phyloP scores from a whole-genome alignment of 2,113 vertebrate species.

The Drymodes brunneopygia region DNA sequence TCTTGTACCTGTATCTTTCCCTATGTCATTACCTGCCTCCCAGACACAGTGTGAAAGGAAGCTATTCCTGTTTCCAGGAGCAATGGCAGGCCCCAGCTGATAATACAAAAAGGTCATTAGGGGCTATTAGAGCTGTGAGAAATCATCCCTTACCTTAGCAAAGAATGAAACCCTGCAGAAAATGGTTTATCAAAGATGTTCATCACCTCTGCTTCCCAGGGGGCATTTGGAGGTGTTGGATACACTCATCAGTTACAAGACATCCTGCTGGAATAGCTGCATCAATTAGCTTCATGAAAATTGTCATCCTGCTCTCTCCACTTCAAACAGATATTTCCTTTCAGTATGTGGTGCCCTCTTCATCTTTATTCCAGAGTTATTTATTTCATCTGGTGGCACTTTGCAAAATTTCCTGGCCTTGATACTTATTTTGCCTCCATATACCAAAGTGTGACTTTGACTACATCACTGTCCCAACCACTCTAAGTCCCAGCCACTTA shows the following conservation, averaged over 20 bases:
- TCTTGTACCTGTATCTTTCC: background rate
- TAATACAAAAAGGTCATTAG: constrained; percentile 2
- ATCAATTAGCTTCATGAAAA: background rate
- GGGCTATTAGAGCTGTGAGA: background rate
- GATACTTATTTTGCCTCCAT: constrained; percentile 18
- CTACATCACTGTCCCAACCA: constrained; percentile 19
- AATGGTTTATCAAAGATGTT: constrained; percentile 43
- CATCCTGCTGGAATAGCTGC: constrained; percentile 14
- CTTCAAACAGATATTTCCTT: background rate
- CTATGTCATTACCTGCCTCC: background rate
- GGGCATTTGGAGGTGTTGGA: background rate
- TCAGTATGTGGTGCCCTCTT: background rate
- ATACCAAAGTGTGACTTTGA: background rate
- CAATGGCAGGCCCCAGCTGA: background rate
- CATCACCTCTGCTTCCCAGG: background rate
- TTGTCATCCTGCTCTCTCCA: background rate
- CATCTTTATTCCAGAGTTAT: background rate
- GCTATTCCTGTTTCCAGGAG: background rate
- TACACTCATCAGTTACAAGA: background rate
- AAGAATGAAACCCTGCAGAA: constrained; percentile 23
- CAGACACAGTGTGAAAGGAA: background rate
- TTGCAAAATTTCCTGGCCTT: background rate
- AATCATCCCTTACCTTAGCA: background rate
- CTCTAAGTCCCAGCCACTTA: constrained; percentile 45
- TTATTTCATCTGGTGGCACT: background rate